Evolutionary conservation across 2,113 vertebrate genomes (phyloP), one percentile per base, ranked within the genome.

Genomic region (Neogale vison): DNA sequence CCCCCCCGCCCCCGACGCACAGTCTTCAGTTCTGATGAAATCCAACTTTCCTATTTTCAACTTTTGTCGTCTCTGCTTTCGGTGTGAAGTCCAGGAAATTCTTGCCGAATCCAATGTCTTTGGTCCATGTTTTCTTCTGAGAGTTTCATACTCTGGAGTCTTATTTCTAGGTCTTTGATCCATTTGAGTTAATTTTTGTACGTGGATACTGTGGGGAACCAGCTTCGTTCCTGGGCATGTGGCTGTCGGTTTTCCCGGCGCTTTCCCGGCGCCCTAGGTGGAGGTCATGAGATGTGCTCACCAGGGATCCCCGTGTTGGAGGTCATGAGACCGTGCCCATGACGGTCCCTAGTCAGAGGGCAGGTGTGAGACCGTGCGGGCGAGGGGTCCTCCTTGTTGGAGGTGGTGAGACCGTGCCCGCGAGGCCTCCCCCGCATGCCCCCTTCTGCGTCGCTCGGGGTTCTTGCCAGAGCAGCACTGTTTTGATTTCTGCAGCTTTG

Each of bases 391-490:
- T 4, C 10, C 47, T 31, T 5, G 12, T n/a, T 2, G 20, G 39
- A 80, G 50, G 17, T 71, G 31, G 3, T 1, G 1, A 15, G 50
- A 15, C 14, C 14, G 50, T 4, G 50, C 50, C 50, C 50, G 1
- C 15, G 50, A 52, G 14, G 50, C 50, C 50, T 52, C 14, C 50
- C 50, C 50, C 52, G 15, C 45, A 23, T 21, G 6, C 9, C 18
- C 7, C 7, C 15, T 55, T 20, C 1, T 1, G 0, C 24, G 0
- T 17, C 0, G 8, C 52, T 6, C 61, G n/a, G 0, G 21, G 31
- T 31, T 23, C 1, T 3, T 0, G 7, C 17, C 63, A 1, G 23
- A 0, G 0, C 17, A 7, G 1, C 4, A 0, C 72, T 61, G 20
- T 12, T 55, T 2, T 15, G 23, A n/a, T 18, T 10, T 29, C 20